Base-by-base conservation (phyloP, 2,888 invertebrate genomes). In the Drosophila antonietae region DNA sequence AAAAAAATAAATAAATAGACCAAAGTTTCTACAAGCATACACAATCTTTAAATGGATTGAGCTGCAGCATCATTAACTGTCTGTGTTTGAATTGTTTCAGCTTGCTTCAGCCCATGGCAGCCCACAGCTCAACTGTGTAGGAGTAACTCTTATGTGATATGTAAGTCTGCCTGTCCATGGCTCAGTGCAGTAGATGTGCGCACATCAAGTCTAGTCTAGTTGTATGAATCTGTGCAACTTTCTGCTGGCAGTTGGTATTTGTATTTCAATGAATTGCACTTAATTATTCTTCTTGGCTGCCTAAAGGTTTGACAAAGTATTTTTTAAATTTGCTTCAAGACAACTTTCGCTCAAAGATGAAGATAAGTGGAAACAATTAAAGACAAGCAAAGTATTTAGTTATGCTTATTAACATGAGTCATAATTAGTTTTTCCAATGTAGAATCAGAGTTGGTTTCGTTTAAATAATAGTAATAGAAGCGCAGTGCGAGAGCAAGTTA, bases 351-450 rank as follows among this genome's bases (percentile, higher is more conserved):
- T 62, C 35, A 64, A 57, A 53, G 18, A 20, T 58, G 59, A 66
- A 53, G 49, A 64, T 39, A 63, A 75, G 64, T 60, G 71, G 68
- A 59, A 44, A 23, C 55, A 69, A 58, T 69, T 68, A 71, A 64
- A 39, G 39, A 44, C 31, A 68, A 51, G 20, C 35, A 46, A 43
- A n/a, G 31, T 15, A 28, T 15, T 44, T 12, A 35, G 46, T 35
- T 18, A 35, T 14, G 46, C 14, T 46, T 67, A 46, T 46, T 20
- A 46, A 28, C 23, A 23, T 15, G 46, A 23, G 0, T 46, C 46
- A 23, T 39, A 49, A 49, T 49, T 49, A n/a, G 31, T 31, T 31
- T 20, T 12, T 5, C 15, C 15, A 39, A 5, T 10, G 20, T 20
- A 23, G 12, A 23, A 35, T 53, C 23, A 3, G 15, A 39, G 44